phyloP scores from a whole-genome alignment of 2,113 vertebrate species.

The Malurus cyaneus region DNA sequence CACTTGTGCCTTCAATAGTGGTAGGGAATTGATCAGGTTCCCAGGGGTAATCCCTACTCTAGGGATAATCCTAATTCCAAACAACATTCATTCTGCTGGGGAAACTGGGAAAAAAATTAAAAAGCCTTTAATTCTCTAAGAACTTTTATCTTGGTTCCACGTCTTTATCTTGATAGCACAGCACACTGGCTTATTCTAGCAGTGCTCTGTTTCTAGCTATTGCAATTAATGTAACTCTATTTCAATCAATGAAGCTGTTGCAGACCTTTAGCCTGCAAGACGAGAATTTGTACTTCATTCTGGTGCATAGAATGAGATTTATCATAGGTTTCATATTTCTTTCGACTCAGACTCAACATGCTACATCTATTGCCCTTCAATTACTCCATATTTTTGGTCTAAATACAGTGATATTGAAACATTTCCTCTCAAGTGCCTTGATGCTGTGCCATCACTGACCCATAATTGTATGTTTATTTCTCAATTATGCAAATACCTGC shows the following conservation, averaged over 20 bases:
- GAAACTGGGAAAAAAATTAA: not conserved
- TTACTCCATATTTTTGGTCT: not conserved
- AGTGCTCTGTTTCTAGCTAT: not conserved
- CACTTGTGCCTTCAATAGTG: not conserved
- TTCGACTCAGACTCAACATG: not conserved
- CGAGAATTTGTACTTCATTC: not conserved
- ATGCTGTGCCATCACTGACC: not conserved
- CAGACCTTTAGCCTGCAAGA: not conserved
- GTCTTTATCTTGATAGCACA: not conserved
- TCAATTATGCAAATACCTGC: slow-evolving; percentile 1
- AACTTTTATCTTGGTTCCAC: not conserved
- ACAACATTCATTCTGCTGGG: not conserved
- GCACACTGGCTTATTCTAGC: not conserved
- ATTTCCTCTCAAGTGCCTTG: not conserved
- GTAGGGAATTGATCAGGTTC: not conserved
- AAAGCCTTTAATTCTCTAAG: not conserved
- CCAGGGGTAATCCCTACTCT: not conserved
- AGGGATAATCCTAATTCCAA: not conserved
- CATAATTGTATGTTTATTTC: slow-evolving; percentile 16
- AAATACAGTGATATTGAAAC: not conserved
- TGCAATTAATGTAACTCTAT: not conserved
- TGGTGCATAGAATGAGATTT: not conserved
- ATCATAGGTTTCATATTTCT: not conserved
- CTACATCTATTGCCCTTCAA: not conserved
- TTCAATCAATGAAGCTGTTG: not conserved